Base-by-base conservation (phyloP, 2,797 vertebrate species). In the Microcaecilia unicolor region DNA sequence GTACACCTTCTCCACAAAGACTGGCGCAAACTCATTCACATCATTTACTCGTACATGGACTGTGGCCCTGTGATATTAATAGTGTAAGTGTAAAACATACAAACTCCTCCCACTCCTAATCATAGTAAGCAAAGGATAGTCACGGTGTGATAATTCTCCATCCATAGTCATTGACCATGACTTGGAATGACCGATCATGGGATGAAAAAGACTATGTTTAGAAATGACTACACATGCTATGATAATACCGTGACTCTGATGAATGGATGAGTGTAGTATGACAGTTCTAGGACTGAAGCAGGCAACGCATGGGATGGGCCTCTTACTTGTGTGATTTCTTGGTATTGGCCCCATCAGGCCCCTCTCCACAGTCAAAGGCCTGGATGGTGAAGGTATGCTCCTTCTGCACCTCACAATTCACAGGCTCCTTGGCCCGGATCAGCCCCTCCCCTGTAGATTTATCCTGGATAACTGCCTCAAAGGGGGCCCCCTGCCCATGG, bases 331-430 rank as follows among this genome's bases (percentile, higher is more conserved):
- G 96, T 13, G 96, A 99, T 59, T 98, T 97, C 74, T 98, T 99
- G 83, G 89, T 95, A 70, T 97, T 98, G 64, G 81, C 68, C 25
- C 92, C 93, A 1, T 98, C 93, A 0, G 93, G 88, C 24, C 93
- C 93, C 68, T 99, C 96, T 35, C 96, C 96, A 1, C 96, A 99
- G 75, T 99, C 96, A 2, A 97, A 97, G 32, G 96, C 96, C 72
- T 99, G 96, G 74, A 99, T 96, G 63, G 94, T 98, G 58, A 99
- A 99, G 14, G 91, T 97, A 76, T 98, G 94, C 31, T 99, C 96
- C 42, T 93, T 87, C 52, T 97, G 95, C 16, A 89, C 91, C 67
- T 99, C 94, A 2, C 95, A 98, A 61, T 98, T 95, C 78, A 98
- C 84, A 0, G 91, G 92, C 40, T 93, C 92, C 61, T 98, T 98